These are phyloP conservation scores for Orycteropus afer DNA, from an alignment of 2,113 vertebrate genomes.

Conservation along the genomic window DNA sequence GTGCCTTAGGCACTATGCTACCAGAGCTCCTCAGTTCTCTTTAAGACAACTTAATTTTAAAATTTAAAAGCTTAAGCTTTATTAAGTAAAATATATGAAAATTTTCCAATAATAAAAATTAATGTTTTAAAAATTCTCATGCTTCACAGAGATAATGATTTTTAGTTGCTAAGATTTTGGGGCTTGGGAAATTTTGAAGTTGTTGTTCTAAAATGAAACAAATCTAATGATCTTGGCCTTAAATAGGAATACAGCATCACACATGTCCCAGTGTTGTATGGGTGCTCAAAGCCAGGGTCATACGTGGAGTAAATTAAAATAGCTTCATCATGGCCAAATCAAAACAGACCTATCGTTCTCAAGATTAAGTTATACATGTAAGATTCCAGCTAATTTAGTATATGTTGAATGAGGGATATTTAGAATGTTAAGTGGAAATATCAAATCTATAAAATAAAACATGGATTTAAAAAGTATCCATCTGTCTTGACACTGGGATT, in stretches of 20 bases:
- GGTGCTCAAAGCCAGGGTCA: background rate
- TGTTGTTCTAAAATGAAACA: background rate
- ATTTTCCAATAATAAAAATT: slow-evolving; percentile 6
- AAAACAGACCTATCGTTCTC: background rate
- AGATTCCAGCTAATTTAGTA: background rate
- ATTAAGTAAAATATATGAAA: background rate
- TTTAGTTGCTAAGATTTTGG: slow-evolving; percentile 42
- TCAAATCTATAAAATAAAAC: background rate
- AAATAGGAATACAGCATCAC: background rate
- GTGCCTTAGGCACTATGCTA: too few relatives aligned
- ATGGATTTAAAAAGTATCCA: background rate
- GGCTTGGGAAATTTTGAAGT: background rate
- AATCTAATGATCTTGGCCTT: background rate
- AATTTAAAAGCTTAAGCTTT: too few relatives aligned
- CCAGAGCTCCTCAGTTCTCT: too few relatives aligned
- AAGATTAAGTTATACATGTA: background rate
- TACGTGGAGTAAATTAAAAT: background rate
- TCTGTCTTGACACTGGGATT: background rate
- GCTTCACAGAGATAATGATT: background rate
- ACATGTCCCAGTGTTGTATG: background rate
- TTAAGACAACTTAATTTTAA: too few relatives aligned
- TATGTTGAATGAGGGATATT: background rate
- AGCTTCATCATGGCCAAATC: background rate
- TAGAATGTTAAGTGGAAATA: background rate
- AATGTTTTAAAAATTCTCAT: background rate